These are phyloP conservation scores for Drosophila nigricruria DNA, from an alignment of 2,888 invertebrate genomes.

Conservation along the genomic window DNA sequence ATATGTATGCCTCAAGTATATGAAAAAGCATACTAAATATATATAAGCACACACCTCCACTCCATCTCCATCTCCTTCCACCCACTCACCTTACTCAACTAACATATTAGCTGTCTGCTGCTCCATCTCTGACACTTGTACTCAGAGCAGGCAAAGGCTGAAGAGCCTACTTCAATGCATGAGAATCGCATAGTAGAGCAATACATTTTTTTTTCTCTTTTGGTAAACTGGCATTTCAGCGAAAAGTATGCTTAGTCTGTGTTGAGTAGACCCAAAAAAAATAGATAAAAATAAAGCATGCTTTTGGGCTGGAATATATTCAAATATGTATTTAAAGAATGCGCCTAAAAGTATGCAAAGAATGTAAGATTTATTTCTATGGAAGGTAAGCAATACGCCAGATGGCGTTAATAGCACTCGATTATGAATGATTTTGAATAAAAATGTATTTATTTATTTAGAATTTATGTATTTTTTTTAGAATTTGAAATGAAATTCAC, in stretches of 20 bases:
- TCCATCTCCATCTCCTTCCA: no score
- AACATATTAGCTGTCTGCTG: background rate
- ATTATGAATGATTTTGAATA: background rate
- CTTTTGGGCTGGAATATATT: background rate
- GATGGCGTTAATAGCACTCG: conserved; percentile 9
- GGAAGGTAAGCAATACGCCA: conserved; percentile 1
- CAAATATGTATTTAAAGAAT: no score
- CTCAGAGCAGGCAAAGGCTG: background rate
- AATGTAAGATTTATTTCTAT: no score
- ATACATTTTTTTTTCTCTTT: background rate
- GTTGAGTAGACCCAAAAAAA: background rate
- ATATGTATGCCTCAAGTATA: no score
- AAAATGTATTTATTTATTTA: background rate
- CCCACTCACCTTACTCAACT: background rate
- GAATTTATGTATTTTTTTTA: background rate
- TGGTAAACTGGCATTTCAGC: background rate
- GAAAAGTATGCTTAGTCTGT: background rate
- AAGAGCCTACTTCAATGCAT: background rate
- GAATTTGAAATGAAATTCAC: background rate
- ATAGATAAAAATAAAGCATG: background rate
- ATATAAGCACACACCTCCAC: background rate
- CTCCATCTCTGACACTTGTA: background rate
- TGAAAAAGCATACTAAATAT: no score
- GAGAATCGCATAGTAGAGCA: background rate
- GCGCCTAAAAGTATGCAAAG: conserved; percentile 23